Base-by-base conservation (phyloP, 2,113 vertebrate species). In the Pycnonotus jocosus region DNA sequence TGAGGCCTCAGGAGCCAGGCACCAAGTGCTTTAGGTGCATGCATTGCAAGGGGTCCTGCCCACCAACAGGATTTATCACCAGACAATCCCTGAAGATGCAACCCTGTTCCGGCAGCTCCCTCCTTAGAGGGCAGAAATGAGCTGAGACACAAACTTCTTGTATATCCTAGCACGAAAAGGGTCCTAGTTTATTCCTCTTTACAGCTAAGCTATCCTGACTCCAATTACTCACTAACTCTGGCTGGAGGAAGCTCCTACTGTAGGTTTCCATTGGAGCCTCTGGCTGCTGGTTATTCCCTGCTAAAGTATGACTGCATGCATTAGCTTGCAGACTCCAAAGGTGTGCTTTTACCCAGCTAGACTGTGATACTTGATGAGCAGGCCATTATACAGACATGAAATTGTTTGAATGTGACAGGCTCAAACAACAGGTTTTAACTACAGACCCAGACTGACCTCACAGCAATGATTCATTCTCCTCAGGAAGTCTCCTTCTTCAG, bases 11-110 rank as follows among this genome's bases (percentile, higher is more conserved):
- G 14, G 20, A 71, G 17, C 12, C 6, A 10, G 56, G 25, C 15
- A 28, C 12, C 27, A 6, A 0, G 0, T 30, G 24, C 45, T 56
- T 23, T 0, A 2, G 54, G 28, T 2, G 4, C 1, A 4, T 18
- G 24, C 14, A 2, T 8, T 65, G 14, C 47, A 23, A 44, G 33
- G 12, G 10, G 11, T 60, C 11, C 57, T 37, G 2, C 30, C 35
- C 81, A 85, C 31, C 12, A 66, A 18, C 20, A 19, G 37, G 27
- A 38, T 56, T 80, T 51, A 8, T 28, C 47, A 61, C n/a, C 48
- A 61, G 37, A 11, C 33, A 77, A 70, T 15, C 40, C 2, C 2
- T 58, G 57, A 64, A 58, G 61, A 42, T 0, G 3, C 25, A 58
- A 1, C 23, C 10, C 57, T 37, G 24, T 25, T 27, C 23, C 23